These are phyloP conservation scores for Zaprionus kolodkinae DNA, from an alignment of 1,140 invertebrate species.

Conservation along the genomic window DNA sequence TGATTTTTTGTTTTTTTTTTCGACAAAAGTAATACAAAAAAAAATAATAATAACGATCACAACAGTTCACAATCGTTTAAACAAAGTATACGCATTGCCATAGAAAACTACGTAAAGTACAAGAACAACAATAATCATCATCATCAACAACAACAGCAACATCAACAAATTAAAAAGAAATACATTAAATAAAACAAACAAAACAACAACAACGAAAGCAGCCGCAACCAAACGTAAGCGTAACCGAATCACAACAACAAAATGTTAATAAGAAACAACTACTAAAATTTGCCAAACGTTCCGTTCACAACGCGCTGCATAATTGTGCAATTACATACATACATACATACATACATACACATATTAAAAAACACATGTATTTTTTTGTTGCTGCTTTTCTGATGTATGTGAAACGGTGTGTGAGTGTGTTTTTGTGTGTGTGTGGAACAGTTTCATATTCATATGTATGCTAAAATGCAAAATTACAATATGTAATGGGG, in stretches of 20 bases:
- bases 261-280: conserved; percentile 32
- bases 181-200: not conserved
- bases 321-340: conserved; percentile 75
- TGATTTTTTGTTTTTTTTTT: conserved; percentile 71
- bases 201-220: conserved; percentile 48
- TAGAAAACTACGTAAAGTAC: conserved; percentile 40
- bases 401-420: conserved; percentile 36
- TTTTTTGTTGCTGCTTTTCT: conserved; percentile 49
- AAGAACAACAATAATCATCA: conserved; percentile 41
- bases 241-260: conserved; percentile 41
- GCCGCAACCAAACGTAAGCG: conserved; percentile 39
- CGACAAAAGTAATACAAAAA: conserved; percentile 52
- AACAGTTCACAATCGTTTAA: conserved; percentile 37
- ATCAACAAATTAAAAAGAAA: conserved; percentile 30
- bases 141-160: conserved; percentile 41
- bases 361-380: conserved; percentile 16
- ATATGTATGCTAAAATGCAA: conserved; percentile 67
- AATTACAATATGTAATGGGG: conserved; percentile 70
- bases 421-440: conserved; percentile 36
- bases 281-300: conserved; percentile 59
- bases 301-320: conserved; percentile 62
- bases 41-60: conserved; percentile 45
- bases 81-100: conserved; percentile 40
- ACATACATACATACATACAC: conserved; percentile 29
- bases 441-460: conserved; percentile 51